Base-by-base conservation (phyloP, 1,140 invertebrate genomes). In the Heliconius eleuchia region DNA sequence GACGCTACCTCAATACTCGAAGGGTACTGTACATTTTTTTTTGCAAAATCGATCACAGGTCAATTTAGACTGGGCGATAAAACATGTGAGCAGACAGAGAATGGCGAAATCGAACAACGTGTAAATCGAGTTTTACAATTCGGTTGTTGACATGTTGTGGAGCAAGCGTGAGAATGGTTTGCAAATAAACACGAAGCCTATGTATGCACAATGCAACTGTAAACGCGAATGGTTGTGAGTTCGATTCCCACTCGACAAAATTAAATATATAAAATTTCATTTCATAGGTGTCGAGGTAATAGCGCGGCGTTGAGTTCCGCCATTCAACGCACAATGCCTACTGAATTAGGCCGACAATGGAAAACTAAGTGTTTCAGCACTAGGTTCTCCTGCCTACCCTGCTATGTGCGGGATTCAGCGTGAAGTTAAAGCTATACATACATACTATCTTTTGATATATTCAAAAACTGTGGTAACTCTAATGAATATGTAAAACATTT, bases 51-150 rank as follows among this genome's bases (percentile, higher is more conserved):
- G 86, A 83, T 85, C 80, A 81, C 78, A 84, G 87, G 72, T 87
- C 85, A 72, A 82, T 75, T 60, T 85, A 82, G 84, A 85, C 78
- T 84, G 83, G 86, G 75, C 84, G 80, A 81, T 83, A 74, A 71
- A 81, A 80, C 83, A 85, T 83, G 81, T 84, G 83, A 86, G 87
- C 86, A 73, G 84, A 85, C 85, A 86, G 86, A 79, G 83, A 84
- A 34, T 82, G 79, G 83, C 81, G 83, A 88, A 89, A 90, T 89
- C 85, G 89, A 87, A 87, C 83, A 82, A 86, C 86, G 86, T 86
- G 84, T 85, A 86, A 86, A 88, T 88, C 86, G 83, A 83, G 85
- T 89, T 89, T 85, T 85, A 81, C 85, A 83, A 85, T 84, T 87
- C 85, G 82, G 83, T 87, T 88, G 84, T 86, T 86, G 85, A 83